Conservation (phyloP, 2,797 vertebrate genomes). For the Buphagus erythrorhynchus region DNA sequence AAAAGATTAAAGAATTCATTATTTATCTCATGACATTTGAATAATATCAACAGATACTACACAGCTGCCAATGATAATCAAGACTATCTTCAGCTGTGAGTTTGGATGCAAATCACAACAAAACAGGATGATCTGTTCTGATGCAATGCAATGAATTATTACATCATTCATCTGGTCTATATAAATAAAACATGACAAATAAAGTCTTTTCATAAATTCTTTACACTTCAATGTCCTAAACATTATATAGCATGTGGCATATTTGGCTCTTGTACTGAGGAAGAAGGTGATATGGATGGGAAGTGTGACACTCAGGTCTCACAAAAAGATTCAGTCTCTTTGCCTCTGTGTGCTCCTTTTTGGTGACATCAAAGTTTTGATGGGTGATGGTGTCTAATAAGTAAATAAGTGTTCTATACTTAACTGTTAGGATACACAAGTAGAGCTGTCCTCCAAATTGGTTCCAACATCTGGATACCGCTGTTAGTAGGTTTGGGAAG, state of each 20-base stretch:
- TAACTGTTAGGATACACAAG: not conserved
- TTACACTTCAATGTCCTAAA: not conserved
- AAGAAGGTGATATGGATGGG: not conserved
- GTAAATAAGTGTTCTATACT: not conserved
- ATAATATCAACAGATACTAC: conserved; percentile 40
- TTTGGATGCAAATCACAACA: conserved; percentile 41
- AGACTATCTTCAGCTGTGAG: conserved; percentile 40
- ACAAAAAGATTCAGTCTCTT: not conserved
- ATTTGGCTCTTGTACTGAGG: not conserved
- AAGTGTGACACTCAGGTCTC: not conserved
- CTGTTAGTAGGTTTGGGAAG: conserved; percentile 34
- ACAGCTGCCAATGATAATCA: conserved; percentile 32
- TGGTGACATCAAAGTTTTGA: not conserved
- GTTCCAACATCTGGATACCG: conserved; percentile 72
- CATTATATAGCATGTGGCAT: not conserved
- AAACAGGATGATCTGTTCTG: conserved; percentile 4
- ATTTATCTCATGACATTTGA: conserved; percentile 42
- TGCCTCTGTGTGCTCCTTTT: not conserved
- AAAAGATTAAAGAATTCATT: conserved; percentile 58
- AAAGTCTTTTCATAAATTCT: not conserved
- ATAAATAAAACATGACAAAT: conserved; percentile 11
- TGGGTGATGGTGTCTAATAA: not conserved
- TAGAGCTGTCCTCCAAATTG: conserved; percentile 58
- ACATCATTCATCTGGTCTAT: conserved; percentile 9
- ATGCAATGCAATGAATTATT: conserved; percentile 41